Percentiles rank a stretch among this genome's conserved stretches.
Evolutionary conservation across 2,113 vertebrate genomes (phyloP).

Genomic region (Clarias macrocephalus): DNA sequence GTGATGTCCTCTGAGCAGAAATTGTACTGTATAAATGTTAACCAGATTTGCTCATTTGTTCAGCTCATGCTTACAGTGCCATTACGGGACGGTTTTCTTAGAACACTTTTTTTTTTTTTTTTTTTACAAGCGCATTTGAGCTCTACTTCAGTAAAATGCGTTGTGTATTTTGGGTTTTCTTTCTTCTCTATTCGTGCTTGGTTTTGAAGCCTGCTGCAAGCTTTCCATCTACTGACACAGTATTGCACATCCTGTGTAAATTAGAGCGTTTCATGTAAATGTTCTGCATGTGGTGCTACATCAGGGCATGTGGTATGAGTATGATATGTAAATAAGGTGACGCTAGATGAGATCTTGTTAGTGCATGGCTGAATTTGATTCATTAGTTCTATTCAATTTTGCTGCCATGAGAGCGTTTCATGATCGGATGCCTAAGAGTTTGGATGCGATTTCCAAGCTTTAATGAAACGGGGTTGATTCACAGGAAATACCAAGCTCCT

Average conservation of each 20-base stretch:
- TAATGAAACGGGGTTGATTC: background rate
- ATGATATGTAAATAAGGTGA: background rate
- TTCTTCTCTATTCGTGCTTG: background rate
- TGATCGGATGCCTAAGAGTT: background rate
- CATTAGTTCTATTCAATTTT: background rate
- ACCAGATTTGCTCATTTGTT: no score
- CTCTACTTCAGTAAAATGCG: background rate
- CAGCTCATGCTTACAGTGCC: no score
- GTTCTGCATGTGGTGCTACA: background rate
- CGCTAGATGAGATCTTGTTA: background rate
- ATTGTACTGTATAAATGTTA: no score
- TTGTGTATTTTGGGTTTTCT: background rate
- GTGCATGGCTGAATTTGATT: background rate
- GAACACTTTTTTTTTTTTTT: no score
- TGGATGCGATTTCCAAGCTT: background rate
- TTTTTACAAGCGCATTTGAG: background rate
- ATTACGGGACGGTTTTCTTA: no score
- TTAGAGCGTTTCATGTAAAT: background rate
- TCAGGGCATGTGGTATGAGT: background rate
- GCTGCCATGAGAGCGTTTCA: background rate
- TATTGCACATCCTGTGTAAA: background rate
- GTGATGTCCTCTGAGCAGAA: no score
- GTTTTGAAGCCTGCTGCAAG: background rate
- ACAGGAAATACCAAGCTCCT: background rate
- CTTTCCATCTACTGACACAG: background rate